Evolutionary conservation across 53 echinoderm and acorn worm genomes (phyloP), one percentile per base, ranked within the genome.

Genomic region (Arbacia lixula): DNA sequence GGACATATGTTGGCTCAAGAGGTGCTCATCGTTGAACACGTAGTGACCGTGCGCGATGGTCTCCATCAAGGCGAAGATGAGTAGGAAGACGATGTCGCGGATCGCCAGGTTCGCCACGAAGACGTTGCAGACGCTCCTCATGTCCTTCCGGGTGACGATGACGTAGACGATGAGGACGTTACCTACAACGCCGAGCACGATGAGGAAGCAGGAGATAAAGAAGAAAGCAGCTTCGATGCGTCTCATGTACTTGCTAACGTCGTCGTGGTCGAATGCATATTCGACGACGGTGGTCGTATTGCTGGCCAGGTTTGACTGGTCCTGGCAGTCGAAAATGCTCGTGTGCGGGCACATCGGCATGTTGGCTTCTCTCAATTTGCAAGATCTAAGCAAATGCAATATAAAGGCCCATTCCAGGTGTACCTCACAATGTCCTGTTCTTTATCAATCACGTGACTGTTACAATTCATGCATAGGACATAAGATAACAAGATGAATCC

Each of bases 61-160:
- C 11, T 24, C 31, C 29, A 41, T 41, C 8, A 63, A 3, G 17
- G 42, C 82, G 64, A 81, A 62, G 1, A 40, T 33, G 43, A 17
- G 1, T 21, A 81, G 50, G 82, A 81, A 81, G 31, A 81, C 24
- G 64, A 81, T 49, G 12, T 81, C 82, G 17, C 82, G 82, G 6
- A 81, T 63, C 12, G 82, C 82, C 2, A 81, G 62, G 64, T 81
- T 42, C 9, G 63, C 82, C 30, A 81, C 82, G 31, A 81, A 63
- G 9, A 81, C 22, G 43, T 81, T 81, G 61, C 82, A 81, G 29
- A 81, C 82, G 64, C 32, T 81, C 8, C 16, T 29, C 82, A 81
- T 81, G 32, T 63, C 64, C 51, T 81, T 81, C 46, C 43, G 28
- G 4, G 63, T 39, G 6, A 63, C 82, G 29, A 81, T 49, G n/a